phyloP scores from a whole-genome alignment of 2,888 invertebrate species.

The Aromia moschata region DNA sequence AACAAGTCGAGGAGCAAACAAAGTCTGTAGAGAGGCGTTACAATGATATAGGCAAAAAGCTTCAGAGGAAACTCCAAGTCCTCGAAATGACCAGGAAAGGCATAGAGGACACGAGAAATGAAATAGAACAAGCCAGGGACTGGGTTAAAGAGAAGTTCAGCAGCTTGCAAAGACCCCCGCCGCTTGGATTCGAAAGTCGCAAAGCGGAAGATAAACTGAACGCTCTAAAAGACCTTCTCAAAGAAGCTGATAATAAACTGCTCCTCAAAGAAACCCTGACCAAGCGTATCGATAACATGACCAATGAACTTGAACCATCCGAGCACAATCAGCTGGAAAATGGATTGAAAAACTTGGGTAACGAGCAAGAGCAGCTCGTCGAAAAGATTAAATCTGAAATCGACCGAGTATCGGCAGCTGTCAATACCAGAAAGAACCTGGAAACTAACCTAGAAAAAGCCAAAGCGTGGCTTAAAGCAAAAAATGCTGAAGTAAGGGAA shows the following conservation, averaged over 20 bases:
- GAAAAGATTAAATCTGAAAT: conserved; percentile 78
- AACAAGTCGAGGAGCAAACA: conserved; percentile 89
- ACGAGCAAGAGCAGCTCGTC: conserved; percentile 79
- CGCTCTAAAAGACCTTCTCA: conserved; percentile 76
- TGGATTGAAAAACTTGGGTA: conserved; percentile 75
- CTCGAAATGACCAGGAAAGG: conserved; percentile 85
- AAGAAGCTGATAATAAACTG: conserved; percentile 87
- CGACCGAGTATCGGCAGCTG: conserved; percentile 74
- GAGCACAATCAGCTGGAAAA: conserved; percentile 84
- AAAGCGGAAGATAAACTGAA: conserved; percentile 79
- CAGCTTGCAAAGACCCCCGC: conserved; percentile 72
- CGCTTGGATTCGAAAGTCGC: conserved; percentile 80
- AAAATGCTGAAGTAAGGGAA: conserved; percentile 80
- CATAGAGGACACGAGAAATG: conserved; percentile 81
- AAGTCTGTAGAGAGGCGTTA: conserved; percentile 86
- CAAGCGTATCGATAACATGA: conserved; percentile 84
- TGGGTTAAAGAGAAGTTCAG: conserved; percentile 82
- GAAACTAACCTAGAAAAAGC: conserved; percentile 83
- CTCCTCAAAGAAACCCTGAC: conserved; percentile 83
- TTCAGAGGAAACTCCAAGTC: conserved; percentile 85
- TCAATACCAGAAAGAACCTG: conserved; percentile 78
- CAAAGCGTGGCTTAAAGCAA: conserved; percentile 81
- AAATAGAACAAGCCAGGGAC: conserved; percentile 80
- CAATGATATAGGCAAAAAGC: conserved; percentile 83
- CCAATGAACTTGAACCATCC: conserved; percentile 83